phyloP scores from a whole-genome alignment of 2,797 vertebrate genomes.

The Cyprinella venusta region DNA sequence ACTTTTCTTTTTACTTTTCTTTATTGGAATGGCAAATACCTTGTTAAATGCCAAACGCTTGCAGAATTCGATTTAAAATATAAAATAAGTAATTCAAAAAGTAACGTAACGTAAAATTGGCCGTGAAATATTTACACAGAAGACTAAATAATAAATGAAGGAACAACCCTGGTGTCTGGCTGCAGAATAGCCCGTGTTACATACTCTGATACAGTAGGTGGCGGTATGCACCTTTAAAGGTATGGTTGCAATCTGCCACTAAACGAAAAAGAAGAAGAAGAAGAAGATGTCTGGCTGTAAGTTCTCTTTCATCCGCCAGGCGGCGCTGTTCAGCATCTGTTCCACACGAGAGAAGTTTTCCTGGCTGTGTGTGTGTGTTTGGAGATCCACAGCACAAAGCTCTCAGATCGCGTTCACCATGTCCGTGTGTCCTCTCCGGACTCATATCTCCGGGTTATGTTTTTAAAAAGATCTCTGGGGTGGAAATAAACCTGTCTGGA shows the following conservation, averaged over 20 bases:
- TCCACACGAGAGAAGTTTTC: background rate
- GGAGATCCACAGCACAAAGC: conserved; percentile 31
- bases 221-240: too few relatives aligned
- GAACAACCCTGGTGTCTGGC: background rate
- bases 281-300: too few relatives aligned
- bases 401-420: background rate
- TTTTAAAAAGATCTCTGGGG: conserved; percentile 21
- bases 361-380: background rate
- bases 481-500: conserved; percentile 37
- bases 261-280: too few relatives aligned
- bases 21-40: background rate
- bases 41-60: background rate
- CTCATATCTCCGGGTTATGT: conserved; percentile 13
- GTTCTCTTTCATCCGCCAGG: background rate
- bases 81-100: background rate
- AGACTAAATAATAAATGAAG: too few relatives aligned
- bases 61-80: background rate
- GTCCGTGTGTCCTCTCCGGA: conserved; percentile 31
- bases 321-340: background rate
- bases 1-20: background rate
- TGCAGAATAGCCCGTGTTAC: too few relatives aligned
- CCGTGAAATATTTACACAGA: too few relatives aligned
- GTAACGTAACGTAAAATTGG: background rate
- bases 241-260: too few relatives aligned
- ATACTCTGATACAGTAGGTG: too few relatives aligned